A percentile compares a stretch with the other conserved stretches of the same genome.
Conservation (phyloP, 2,888 invertebrate species). For the Eilema sororculum region DNA sequence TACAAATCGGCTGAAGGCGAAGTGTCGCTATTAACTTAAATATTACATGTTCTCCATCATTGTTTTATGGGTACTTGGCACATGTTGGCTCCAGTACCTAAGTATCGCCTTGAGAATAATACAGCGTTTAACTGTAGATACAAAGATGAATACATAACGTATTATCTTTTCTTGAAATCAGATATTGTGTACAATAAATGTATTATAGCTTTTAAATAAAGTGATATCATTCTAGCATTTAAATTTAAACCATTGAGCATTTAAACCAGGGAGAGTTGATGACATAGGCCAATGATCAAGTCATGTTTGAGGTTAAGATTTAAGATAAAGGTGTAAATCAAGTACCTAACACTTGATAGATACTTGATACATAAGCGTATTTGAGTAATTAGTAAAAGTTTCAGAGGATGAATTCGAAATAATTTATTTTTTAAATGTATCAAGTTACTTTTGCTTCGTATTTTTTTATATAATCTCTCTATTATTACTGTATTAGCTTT, state of each 20-base stretch:
- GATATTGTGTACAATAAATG: not conserved
- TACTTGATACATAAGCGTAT: too few species aligned
- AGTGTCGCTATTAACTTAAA: conserved; percentile 49
- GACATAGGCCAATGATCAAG: too few species aligned
- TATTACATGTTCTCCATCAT: conserved; percentile 36
- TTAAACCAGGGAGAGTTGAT: too few species aligned
- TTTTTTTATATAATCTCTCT: too few species aligned
- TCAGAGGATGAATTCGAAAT: not conserved
- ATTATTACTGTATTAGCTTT: too few species aligned
- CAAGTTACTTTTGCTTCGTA: too few species aligned
- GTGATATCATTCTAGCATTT: too few species aligned
- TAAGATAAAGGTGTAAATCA: too few species aligned
- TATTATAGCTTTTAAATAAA: not conserved
- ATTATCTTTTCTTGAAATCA: not conserved
- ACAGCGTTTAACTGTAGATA: conserved; percentile 7
- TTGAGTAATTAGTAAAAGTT: not conserved
- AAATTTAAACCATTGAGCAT: too few species aligned
- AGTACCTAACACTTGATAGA: too few species aligned
- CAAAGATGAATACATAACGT: not conserved
- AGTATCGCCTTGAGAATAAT: conserved; percentile 9
- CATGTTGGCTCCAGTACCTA: conserved; percentile 17
- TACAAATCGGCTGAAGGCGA: conserved; percentile 35
- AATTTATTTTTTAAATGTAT: not conserved
- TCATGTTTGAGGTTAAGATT: too few species aligned
- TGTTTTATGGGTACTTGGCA: conserved; percentile 31